Evolutionary conservation across 2,888 invertebrate species (phyloP), one percentile per base, ranked within the genome.

Genomic region (Thera britannica): DNA sequence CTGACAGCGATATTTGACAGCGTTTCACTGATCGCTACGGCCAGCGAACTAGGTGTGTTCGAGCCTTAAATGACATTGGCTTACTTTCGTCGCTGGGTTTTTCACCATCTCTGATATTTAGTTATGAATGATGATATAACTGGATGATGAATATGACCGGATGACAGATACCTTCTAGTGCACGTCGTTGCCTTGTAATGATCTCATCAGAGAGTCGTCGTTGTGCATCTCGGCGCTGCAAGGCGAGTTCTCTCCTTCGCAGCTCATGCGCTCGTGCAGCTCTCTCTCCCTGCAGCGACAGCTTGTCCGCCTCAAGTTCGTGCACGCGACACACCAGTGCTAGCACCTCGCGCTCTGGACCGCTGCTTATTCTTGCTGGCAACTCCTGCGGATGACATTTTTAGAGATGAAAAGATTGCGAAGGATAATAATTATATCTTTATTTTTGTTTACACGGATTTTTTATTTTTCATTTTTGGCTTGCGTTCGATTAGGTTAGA

Each of bases 231-330:
- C 97, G 96, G 35, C 98, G 94, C 74, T 98, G 94, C 72, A 98
- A 95, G 77, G 98, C 96, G 71, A 98, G 94, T 83, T 98, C 98
- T 58, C 98, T 94, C 68, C 98, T 94, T 54, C 97, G 95, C 67
- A 98, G 94, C 83, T 98, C 98, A 79, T 98, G 98, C 78, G 98
- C 97, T 36, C 97, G 95, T 58, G 98, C 96, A 66, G 98, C 94
- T 48, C 97, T 94, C 83, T 97, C 97, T 2, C 98, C 97, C 89
- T 98, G 98, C 79, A 98, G 94, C 77, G 98, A 98, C 90, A 97
- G 96, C 91, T 98, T 99, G 86, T 98, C 98, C 0, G 98, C 98
- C 90, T 99, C 99, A 65, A 98, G 94, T 89, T 98, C 98, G 84
- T 99, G 98, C 51, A 99, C 98, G 75, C 97, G 95, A 81, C 98